Evolutionary conservation across 2,888 invertebrate genomes (phyloP).

Genomic region (Rhogogaster chlorosoma): DNA sequence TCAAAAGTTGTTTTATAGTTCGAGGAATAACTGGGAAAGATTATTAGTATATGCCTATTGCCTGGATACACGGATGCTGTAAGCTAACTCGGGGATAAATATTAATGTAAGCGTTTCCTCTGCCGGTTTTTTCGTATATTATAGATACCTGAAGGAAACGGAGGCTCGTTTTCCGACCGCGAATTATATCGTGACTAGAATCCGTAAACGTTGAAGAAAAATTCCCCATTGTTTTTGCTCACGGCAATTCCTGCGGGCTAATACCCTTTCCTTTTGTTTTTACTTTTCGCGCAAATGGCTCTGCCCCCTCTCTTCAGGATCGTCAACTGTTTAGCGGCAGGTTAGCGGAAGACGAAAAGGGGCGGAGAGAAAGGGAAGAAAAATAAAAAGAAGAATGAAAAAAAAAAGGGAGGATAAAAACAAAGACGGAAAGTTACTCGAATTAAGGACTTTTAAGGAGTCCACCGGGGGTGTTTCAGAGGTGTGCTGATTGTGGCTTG

Average conservation of each 20-base stretch:
- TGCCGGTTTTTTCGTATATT: background rate
- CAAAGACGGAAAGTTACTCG: slow-evolving; percentile 16
- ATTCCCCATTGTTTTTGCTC: slow-evolving; percentile 28
- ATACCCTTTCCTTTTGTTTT: slow-evolving; percentile 44
- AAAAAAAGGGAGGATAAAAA: background rate
- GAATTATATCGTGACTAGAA: slow-evolving; percentile 24
- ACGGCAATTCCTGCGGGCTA: slow-evolving; percentile 3
- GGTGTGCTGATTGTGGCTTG: background rate
- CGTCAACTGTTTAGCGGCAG: slow-evolving; percentile 38
- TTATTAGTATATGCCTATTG: no score
- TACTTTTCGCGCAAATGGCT: slow-evolving; percentile 6
- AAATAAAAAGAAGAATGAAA: background rate
- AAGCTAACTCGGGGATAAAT: slow-evolving; percentile 61
- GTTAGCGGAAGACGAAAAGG: background rate
- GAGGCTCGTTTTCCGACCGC: background rate
- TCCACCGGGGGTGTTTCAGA: slow-evolving; percentile 12
- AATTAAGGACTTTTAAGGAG: slow-evolving; percentile 28
- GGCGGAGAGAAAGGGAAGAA: background rate
- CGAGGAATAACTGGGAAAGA: background rate
- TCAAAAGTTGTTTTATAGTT: background rate
- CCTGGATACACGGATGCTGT: slow-evolving; percentile 61
- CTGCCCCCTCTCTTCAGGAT: background rate
- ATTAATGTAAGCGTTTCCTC: slow-evolving; percentile 51
- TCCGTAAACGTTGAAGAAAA: background rate
- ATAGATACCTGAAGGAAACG: background rate